Conservation (phyloP, 2,113 vertebrate genomes). For the Picathartes gymnocephalus region DNA sequence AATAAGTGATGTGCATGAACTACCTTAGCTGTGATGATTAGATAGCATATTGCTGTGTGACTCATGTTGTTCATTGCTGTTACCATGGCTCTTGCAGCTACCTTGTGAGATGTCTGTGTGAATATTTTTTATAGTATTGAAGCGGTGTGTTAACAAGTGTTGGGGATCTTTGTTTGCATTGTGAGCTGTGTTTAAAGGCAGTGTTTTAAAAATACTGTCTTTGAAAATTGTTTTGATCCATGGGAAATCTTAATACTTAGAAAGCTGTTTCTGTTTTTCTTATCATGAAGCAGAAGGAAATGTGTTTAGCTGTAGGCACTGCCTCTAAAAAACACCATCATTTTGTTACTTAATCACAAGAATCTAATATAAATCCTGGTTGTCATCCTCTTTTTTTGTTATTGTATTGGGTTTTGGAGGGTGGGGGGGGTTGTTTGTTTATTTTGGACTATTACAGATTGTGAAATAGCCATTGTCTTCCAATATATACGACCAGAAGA, state of each 20-base stretch:
- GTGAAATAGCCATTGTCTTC: background rate
- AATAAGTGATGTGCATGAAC: background rate
- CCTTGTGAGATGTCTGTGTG: background rate
- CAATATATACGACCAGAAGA: background rate
- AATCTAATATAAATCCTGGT: background rate
- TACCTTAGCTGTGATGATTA: background rate
- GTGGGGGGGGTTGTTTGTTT: background rate
- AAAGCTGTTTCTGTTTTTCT: background rate
- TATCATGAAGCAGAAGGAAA: background rate
- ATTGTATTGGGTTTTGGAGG: background rate
- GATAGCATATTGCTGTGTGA: background rate
- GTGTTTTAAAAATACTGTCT: background rate
- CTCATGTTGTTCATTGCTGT: background rate
- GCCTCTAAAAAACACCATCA: background rate
- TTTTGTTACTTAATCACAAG: background rate
- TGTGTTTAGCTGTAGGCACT: background rate
- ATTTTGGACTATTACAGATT: background rate
- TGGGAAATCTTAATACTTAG: background rate
- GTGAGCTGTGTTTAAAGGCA: background rate
- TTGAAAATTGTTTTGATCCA: background rate
- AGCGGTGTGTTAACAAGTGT: background rate
- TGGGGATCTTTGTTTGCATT: background rate
- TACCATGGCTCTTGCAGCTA: background rate
- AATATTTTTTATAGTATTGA: background rate
- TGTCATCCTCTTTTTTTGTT: background rate